Base-by-base conservation (phyloP, 2,113 vertebrate genomes). In the Syngnathus scovelli region DNA sequence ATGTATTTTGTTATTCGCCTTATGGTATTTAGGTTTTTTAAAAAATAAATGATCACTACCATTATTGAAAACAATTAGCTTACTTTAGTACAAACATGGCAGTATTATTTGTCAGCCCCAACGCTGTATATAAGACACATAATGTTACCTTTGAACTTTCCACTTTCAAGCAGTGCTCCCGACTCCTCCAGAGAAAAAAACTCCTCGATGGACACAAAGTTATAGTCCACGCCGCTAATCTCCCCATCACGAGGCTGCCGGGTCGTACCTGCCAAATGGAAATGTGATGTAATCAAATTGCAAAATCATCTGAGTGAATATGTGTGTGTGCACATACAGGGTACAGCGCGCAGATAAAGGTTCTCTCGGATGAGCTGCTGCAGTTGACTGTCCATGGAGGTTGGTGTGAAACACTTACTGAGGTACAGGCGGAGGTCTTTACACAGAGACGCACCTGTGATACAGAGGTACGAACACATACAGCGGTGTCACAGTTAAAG, bases 351-450 rank as follows among this genome's bases (percentile, higher is more conserved):
- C 81, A 92, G 87, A 77, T 92, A 92, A 44, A 92, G 89, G 83
- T 92, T 92, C 76, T 91, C 90, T 61, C 91, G 83, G 81, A 92
- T 92, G 72, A 92, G 87, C 78, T 92, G 91, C 81, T 92, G 91
- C 60, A 92, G 86, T 67, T 92, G 91, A 69, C 89, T 90, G 87
- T 92, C 91, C 86, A 88, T 85, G 59, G 87, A 91, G 36, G 89
- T 88, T 0, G 91, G 91, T 7, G 91, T 92, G 83, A 92, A 92
- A 81, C 91, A 92, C 68, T 92, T 92, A 64, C 91, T 92, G 83
- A 92, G 88, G 64, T 91, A 92, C 71, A 92, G 78, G 74, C 91
- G 80, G 74, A 92, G 86, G 83, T 92, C 91, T 75, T 91, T 92
- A 82, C 91, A 92, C 63, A 92, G 85, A 38, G 91, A 89, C 4